Evolutionary conservation across 2,113 vertebrate species (phyloP).

Genomic region (Plectropomus leopardus): DNA sequence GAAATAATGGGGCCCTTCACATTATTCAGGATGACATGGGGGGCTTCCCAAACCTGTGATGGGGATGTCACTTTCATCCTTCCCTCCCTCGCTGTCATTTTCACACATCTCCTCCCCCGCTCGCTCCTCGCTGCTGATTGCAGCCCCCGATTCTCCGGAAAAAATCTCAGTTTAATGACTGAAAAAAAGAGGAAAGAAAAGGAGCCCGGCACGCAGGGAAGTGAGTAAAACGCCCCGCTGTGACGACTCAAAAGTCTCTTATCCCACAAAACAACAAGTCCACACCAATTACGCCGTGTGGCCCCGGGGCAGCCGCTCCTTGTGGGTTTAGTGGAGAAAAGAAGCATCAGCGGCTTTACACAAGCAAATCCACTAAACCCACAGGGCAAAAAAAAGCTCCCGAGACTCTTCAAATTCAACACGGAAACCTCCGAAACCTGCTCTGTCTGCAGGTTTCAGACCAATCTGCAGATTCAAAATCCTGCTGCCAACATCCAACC

Average conservation of each 20-base stretch:
- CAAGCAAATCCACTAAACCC: neutral
- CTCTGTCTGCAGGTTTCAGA: no score
- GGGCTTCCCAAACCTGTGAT: conserved; percentile 85
- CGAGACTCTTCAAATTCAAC: no score
- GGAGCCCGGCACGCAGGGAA: conserved; percentile 32
- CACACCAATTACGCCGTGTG: conserved; percentile 70
- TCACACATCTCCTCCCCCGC: conserved; percentile 60
- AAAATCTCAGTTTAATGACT: conserved; percentile 22
- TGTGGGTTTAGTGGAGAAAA: conserved; percentile 43
- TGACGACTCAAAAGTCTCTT: conserved; percentile 78
- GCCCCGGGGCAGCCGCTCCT: conserved; percentile 50
- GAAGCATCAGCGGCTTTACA: conserved; percentile 17
- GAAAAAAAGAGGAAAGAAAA: neutral
- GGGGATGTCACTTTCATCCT: conserved; percentile 92
- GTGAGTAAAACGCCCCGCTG: conserved; percentile 74
- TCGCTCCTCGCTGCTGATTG: neutral
- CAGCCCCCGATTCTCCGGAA: conserved; percentile 2
- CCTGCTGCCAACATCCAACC: no score
- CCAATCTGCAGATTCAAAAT: no score
- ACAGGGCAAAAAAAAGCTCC: neutral
- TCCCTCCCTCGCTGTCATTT: conserved; percentile 49
- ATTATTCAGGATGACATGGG: conserved; percentile 84
- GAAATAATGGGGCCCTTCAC: conserved; percentile 91
- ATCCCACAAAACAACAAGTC: conserved; percentile 74
- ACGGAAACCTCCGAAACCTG: no score